A percentile compares a stretch with the other conserved stretches of the same genome.
phyloP scores from a whole-genome alignment of 2,797 vertebrate genomes.

The Sphaeramia orbicularis region DNA sequence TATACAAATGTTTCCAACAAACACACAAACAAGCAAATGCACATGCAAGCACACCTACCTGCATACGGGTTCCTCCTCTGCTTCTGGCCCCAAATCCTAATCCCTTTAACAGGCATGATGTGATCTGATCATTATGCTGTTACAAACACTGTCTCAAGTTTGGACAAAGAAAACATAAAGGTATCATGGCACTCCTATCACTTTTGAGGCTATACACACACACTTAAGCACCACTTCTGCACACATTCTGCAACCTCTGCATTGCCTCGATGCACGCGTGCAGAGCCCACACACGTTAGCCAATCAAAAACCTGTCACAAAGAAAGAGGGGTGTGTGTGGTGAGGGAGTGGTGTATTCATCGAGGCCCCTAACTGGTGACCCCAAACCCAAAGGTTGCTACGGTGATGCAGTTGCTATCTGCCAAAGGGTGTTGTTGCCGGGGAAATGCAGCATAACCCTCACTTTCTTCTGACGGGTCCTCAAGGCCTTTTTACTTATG shows the following conservation, averaged over 20 bases:
- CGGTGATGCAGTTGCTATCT: constrained; percentile 73
- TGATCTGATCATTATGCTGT: constrained; percentile 13
- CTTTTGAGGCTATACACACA: constrained; percentile 32
- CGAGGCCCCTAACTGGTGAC: constrained; percentile 61
- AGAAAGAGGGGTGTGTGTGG: constrained; percentile 59
- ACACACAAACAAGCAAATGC: constrained; percentile 5
- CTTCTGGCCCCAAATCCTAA: constrained; percentile 61
- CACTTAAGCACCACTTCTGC: constrained; percentile 23
- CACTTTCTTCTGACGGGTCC: constrained; percentile 44
- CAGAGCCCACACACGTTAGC: constrained; percentile 55
- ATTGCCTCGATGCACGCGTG: constrained; percentile 55
- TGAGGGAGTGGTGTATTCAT: constrained; percentile 62
- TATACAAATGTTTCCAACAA: neutral
- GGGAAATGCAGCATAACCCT: constrained; percentile 50
- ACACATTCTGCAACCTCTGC: constrained; percentile 52
- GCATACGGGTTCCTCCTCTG: constrained; percentile 45
- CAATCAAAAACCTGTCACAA: constrained; percentile 75
- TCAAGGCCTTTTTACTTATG: constrained; percentile 62
- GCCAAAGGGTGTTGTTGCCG: constrained; percentile 63
- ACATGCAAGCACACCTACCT: constrained; percentile 49
- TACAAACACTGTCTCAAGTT: constrained; percentile 10
- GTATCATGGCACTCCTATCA: constrained; percentile 9
- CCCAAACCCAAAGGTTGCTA: constrained; percentile 71
- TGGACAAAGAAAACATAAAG: constrained; percentile 6
- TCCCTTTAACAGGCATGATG: constrained; percentile 53